phyloP scores from a whole-genome alignment of 2,888 invertebrate species.

The Disparrhopalites patrizii region DNA sequence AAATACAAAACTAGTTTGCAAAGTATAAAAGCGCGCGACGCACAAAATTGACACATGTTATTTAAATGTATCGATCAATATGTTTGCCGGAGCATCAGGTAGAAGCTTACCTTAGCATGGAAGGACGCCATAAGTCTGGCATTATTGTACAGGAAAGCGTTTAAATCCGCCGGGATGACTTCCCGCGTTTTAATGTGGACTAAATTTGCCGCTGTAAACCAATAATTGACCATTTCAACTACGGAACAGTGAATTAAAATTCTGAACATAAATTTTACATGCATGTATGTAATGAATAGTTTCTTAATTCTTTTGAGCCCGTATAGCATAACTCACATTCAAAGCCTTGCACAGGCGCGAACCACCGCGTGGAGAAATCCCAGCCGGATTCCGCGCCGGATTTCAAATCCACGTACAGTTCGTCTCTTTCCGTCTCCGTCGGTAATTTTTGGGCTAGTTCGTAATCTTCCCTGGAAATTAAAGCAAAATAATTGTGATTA shows the following conservation, averaged over 20 bases:
- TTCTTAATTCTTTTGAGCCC: too few species aligned
- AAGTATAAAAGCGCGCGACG: too few species aligned
- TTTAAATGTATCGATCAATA: too few species aligned
- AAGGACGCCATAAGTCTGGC: conserved; percentile 21
- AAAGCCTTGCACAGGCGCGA: conserved; percentile 61
- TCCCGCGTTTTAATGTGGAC: conserved; percentile 62
- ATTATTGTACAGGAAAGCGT: conserved; percentile 63
- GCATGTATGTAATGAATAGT: too few species aligned
- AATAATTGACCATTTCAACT: too few species aligned
- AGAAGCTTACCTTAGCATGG: conserved; percentile 13
- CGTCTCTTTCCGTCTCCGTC: conserved; percentile 53
- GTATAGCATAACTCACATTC: too few species aligned
- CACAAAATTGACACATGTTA: too few species aligned
- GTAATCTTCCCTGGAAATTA: conserved; percentile 50
- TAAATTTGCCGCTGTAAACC: conserved; percentile 53
- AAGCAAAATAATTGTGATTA: background rate
- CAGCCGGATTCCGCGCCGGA: conserved; percentile 92
- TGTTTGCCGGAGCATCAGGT: too few species aligned
- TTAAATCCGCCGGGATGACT: conserved; percentile 79
- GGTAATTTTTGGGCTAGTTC: conserved; percentile 50
- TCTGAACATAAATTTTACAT: too few species aligned
- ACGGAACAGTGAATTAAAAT: too few species aligned
- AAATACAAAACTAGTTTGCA: too few species aligned
- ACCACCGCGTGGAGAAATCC: conserved; percentile 94
- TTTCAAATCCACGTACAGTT: conserved; percentile 76